A percentile compares a stretch with the other conserved stretches of the same genome.
Evolutionary conservation across 2,113 vertebrate species (phyloP).

Genomic region (Pseudolaguvia tuberculata): DNA sequence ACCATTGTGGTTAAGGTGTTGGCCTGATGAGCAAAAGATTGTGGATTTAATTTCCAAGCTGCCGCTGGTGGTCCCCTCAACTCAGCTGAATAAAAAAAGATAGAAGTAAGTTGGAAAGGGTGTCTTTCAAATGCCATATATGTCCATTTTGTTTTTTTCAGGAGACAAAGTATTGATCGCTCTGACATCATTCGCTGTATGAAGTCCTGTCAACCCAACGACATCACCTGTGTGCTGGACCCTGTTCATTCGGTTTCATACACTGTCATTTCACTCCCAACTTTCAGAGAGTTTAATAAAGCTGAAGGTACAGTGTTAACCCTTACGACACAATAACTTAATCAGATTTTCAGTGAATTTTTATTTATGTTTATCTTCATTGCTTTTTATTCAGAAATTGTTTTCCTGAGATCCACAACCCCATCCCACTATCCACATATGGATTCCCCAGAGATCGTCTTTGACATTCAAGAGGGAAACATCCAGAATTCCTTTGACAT

Average conservation of each 20-base stretch:
- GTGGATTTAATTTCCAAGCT: too few species aligned
- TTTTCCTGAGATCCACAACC: slow-evolving; percentile 87
- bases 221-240: slow-evolving; percentile 77
- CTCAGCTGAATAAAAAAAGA: too few species aligned
- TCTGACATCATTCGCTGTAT: slow-evolving; percentile 84
- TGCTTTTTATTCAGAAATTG: slow-evolving; percentile 78
- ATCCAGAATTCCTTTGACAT: slow-evolving; percentile 87
- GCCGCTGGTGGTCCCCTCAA: too few species aligned
- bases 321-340: background rate
- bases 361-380: slow-evolving; percentile 44
- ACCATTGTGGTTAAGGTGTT: too few species aligned
- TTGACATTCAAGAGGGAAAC: slow-evolving; percentile 90
- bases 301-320: slow-evolving; percentile 77
- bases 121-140: background rate
- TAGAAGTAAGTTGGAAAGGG: too few species aligned
- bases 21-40: too few species aligned
- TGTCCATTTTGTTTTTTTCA: slow-evolving; percentile 33
- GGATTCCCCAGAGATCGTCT: slow-evolving; percentile 83
- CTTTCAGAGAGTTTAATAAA: slow-evolving; percentile 83
- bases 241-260: slow-evolving; percentile 85
- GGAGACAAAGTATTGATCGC: slow-evolving; percentile 69
- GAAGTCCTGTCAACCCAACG: slow-evolving; percentile 81
- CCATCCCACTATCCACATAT: slow-evolving; percentile 71
- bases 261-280: slow-evolving; percentile 90
- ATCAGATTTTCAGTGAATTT: background rate